Conservation (phyloP, 2,113 vertebrate species). For the Pituophis catenifer region DNA sequence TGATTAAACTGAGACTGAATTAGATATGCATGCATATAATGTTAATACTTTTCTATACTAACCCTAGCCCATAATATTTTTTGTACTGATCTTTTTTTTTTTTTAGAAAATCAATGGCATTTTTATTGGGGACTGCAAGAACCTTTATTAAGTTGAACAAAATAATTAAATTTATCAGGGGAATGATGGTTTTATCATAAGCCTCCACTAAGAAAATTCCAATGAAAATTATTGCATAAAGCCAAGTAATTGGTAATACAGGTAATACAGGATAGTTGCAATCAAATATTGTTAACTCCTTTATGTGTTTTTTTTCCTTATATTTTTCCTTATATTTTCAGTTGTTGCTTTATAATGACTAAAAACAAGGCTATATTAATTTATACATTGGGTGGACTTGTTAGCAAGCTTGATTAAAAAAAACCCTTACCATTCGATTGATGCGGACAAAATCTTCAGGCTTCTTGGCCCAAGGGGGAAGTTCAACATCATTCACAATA, state of each 20-base stretch:
- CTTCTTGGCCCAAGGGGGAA: constrained; percentile 93
- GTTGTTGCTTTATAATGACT: constrained; percentile 9
- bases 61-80: not conserved
- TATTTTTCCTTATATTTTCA: constrained; percentile 33
- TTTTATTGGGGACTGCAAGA: not conserved
- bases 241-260: not conserved
- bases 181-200: not conserved
- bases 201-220: not conserved
- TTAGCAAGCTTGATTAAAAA: not conserved
- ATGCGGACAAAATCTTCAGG: constrained; percentile 96
- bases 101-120: not conserved
- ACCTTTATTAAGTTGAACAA: not conserved
- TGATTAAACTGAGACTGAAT: not conserved
- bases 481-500: constrained; percentile 87
- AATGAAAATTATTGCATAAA: not conserved
- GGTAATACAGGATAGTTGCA: constrained; percentile 12
- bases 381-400: constrained; percentile 11
- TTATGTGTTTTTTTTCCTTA: not conserved
- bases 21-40: not conserved
- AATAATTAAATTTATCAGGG: not conserved
- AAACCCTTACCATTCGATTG: constrained; percentile 90
- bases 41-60: not conserved
- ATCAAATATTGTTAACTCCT: not conserved
- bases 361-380: constrained; percentile 4
- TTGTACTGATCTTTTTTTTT: not conserved